phyloP scores from a whole-genome alignment of 2,888 invertebrate genomes.

The Andrena fulva region DNA sequence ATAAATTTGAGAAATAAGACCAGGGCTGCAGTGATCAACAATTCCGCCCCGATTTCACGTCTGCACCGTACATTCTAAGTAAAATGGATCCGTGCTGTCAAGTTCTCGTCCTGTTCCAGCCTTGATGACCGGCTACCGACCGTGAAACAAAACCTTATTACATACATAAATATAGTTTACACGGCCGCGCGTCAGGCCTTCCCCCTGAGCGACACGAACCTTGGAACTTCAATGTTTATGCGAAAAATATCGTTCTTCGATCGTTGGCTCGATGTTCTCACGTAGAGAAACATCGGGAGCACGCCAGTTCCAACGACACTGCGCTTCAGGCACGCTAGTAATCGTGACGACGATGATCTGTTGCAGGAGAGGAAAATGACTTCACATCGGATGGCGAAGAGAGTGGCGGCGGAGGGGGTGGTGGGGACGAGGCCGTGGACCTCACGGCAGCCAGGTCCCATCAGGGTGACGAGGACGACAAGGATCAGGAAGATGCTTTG shows the following conservation, averaged over 20 bases:
- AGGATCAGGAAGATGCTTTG: slow-evolving; percentile 86
- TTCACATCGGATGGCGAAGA: slow-evolving; percentile 89
- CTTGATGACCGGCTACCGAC: slow-evolving; percentile 39
- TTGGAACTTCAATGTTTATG: background rate
- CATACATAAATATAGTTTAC: slow-evolving; percentile 1
- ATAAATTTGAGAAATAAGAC: background rate
- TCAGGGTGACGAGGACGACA: slow-evolving; percentile 91
- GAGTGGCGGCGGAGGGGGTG: slow-evolving; percentile 78
- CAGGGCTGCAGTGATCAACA: slow-evolving; percentile 11
- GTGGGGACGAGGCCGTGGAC: slow-evolving; percentile 82
- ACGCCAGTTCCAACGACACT: background rate
- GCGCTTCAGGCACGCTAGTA: background rate
- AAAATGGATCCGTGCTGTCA: slow-evolving; percentile 31
- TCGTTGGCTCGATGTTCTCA: background rate
- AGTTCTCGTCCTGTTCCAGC: slow-evolving; percentile 39
- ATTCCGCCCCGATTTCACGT: slow-evolving; percentile 47
- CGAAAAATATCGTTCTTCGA: background rate
- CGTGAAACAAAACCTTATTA: slow-evolving; percentile 48
- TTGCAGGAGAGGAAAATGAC: slow-evolving; percentile 89
- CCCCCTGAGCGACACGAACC: slow-evolving; percentile 7
- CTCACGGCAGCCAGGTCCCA: slow-evolving; percentile 89
- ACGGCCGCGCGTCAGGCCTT: slow-evolving; percentile 27
- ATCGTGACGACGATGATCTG: slow-evolving; percentile 77
- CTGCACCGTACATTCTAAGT: slow-evolving; percentile 46
- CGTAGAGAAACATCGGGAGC: too few species aligned